phyloP scores from a whole-genome alignment of 1,140 invertebrate species.

The Heliconius eleuchia region DNA sequence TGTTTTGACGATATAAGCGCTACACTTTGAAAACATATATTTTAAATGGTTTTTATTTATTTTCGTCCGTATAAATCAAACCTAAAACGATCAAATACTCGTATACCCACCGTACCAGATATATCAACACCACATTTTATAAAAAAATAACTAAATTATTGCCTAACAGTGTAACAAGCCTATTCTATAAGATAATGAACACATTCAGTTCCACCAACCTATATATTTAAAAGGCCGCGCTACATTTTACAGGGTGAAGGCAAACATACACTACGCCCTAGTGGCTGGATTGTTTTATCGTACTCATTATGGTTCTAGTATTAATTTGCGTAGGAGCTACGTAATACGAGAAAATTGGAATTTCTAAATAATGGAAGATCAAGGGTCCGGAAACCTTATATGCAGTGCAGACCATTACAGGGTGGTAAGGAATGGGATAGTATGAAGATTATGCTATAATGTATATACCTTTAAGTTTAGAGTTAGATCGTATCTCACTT shows the following conservation, averaged over 20 bases:
- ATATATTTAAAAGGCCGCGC: constrained; percentile 62
- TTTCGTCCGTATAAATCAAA: not conserved
- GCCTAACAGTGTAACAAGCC: not conserved
- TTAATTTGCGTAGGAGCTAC: constrained; percentile 57
- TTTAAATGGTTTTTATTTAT: no score
- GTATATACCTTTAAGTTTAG: not conserved
- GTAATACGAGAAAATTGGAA: constrained; percentile 52
- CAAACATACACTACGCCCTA: constrained; percentile 55
- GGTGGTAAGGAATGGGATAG: not conserved
- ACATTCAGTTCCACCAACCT: constrained; percentile 56
- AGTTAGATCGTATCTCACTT: no score
- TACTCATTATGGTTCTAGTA: constrained; percentile 68
- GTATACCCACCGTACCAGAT: no score
- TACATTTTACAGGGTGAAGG: constrained; percentile 56
- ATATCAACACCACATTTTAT: not conserved
- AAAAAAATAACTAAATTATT: not conserved
- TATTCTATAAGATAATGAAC: constrained; percentile 38
- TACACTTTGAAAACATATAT: no score
- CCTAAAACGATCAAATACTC: not conserved
- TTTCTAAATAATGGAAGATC: constrained; percentile 44
- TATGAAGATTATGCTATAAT: not conserved
- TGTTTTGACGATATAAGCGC: no score
- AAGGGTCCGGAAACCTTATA: constrained; percentile 22
- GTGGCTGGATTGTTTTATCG: constrained; percentile 68
- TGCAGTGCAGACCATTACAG: constrained; percentile 1